These are phyloP conservation scores for Bombus terrestris DNA, from an alignment of 1,140 invertebrate species.

Conservation along the genomic window DNA sequence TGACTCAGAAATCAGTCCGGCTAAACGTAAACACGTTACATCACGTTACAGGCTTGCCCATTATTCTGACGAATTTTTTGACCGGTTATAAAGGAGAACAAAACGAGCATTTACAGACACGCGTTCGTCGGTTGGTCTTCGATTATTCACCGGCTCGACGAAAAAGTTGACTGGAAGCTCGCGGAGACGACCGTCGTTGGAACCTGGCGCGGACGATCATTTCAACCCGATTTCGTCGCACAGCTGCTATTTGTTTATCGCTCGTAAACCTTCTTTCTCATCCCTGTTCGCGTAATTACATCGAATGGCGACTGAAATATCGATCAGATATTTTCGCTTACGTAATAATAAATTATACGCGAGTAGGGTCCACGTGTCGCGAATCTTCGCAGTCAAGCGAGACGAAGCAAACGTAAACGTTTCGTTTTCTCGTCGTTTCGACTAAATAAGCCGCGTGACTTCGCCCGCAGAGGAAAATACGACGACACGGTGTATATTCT, in stretches of 20 bases:
- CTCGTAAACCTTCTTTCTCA: neutral
- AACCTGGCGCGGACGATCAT: neutral
- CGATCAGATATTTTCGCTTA: no score
- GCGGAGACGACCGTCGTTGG: neutral
- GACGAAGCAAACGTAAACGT: no score
- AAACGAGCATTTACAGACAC: constrained; percentile 18
- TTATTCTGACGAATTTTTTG: constrained; percentile 28
- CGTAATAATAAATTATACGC: no score
- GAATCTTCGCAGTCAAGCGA: no score
- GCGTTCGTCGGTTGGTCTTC: neutral
- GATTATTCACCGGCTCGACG: neutral
- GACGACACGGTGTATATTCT: constrained; percentile 14
- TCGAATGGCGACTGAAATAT: no score
- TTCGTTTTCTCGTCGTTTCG: no score
- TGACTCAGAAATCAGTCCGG: constrained; percentile 33
- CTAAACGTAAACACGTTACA: constrained; percentile 7
- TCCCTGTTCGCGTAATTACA: neutral
- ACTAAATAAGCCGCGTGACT: neutral
- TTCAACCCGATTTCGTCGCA: constrained; percentile 35
- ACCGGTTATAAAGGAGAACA: neutral
- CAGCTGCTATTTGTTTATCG: neutral
- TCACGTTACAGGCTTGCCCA: neutral
- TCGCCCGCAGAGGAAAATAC: neutral
- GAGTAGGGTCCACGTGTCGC: no score
- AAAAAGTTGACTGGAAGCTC: constrained; percentile 23